Base-by-base conservation (phyloP, 1,140 invertebrate species). In the Papilio aristodemus region DNA sequence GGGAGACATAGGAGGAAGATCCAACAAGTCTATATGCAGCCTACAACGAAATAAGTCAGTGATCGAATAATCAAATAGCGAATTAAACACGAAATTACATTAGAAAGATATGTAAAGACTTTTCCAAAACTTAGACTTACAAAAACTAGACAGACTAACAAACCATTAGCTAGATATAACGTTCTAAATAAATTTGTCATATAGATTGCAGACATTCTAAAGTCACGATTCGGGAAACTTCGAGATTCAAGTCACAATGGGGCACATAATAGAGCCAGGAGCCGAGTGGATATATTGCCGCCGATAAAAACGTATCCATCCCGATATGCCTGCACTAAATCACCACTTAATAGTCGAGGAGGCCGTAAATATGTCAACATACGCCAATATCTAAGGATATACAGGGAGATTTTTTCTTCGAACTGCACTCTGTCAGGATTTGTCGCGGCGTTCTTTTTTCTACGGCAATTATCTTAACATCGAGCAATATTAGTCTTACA, bases 231-330 rank as follows among this genome's bases (percentile, higher is more conserved):
- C n/a, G 32, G 14, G 59, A 38, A 38, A 36, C 22, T 58, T 58
- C 13, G 14, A 39, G 59, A 62, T 22, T 9, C 2, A 36, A 17
- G 17, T 75, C 73, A 76, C 73, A 78, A 80, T 75, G 76, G 60
- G 36, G 62, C 72, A 75, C 71, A 78, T 80, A 83, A 83, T 81
- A 75, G 72, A 81, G 69, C 74, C 41, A 59, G 69, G 39, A 75
- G 80, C 74, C 75, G 57, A 71, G 43, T 80, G 79, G 81, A 81
- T 81, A 81, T 81, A 81, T 80, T 60, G 77, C 69, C 69, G 67
- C 25, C 79, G 81, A 83, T 83, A 83, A 83, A 83, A 83, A 83
- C 78, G 79, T 80, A 83, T 83, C 81, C 81, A 83, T 83, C 81
- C 73, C 73, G 81, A 83, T 84, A 84, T 80, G 81, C 74, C 70